Evolutionary conservation across 2,888 invertebrate species (phyloP), one percentile per base, ranked within the genome.

Genomic region (Sarcophaga subvicina): DNA sequence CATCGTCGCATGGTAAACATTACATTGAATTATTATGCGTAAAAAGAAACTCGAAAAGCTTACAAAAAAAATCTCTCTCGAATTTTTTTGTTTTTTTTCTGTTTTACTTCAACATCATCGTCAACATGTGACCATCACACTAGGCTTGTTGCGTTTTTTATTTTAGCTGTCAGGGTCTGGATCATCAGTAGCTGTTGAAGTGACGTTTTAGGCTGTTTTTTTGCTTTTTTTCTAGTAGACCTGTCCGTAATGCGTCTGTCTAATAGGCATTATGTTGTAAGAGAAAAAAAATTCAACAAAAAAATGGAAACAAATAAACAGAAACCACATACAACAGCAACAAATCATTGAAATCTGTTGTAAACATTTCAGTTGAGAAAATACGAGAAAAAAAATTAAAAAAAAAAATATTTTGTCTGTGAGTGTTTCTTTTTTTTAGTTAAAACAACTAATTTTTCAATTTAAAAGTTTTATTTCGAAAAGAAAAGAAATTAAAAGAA

Each of bases 91-190:
- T 8, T 6, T 37, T 37, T 37, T 37, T 37, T 37, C 37, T 37
- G 37, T 37, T 37, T 37, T 37, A 10, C 37, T 2, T 37, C 37
- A 37, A 37, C 37, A 37, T 37, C 37, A 37, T 37, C 37, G 37
- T 37, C 37, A 37, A 37, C 37, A 37, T 37, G 37, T 37, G 37
- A 37, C 37, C 37, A 37, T 37, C 37, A 37, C 37, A 37, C 37
- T 37, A 37, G 37, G 10, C 10, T 37, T 75, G 20, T 59, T 82
- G 20, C 73, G 25, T 73, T 37, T 73, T 66, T 62, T 67, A 49
- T 80, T 83, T 86, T 86, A 83, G 80, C 83, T 86, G 86, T 86
- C 86, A 86, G 86, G 86, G 86, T 86, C 86, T 86, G 86, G 86
- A 86, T 86, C 86, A 86, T 86, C 77, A 80, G 83, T 69, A 45